Evolutionary conservation across 2,797 vertebrate genomes (phyloP).

Genomic region (Sebastes reedi): DNA sequence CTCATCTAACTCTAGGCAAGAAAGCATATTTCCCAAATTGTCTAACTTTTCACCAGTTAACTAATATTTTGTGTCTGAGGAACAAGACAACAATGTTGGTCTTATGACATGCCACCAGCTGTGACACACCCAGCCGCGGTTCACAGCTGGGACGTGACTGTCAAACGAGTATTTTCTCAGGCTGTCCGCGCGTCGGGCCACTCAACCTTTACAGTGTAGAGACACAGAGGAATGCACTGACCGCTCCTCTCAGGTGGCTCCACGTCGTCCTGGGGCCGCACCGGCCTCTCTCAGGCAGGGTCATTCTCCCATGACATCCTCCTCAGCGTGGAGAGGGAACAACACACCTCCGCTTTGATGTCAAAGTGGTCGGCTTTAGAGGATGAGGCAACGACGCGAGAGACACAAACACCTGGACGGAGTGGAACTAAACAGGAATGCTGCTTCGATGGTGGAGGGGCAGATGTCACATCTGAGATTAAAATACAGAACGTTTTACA

Average conservation of each 20-base stretch:
- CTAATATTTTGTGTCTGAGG: not conserved
- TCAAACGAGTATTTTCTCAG: constrained; percentile 7
- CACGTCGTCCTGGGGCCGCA: constrained; percentile 55
- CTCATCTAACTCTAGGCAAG: not conserved
- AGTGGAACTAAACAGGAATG: constrained; percentile 63
- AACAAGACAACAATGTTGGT: not conserved
- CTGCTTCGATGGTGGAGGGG: not conserved
- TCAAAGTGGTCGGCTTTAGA: constrained; percentile 55
- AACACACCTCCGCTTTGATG: constrained; percentile 73
- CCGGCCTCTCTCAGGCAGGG: constrained; percentile 29
- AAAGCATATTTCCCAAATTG: not conserved
- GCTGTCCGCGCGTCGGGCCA: not conserved
- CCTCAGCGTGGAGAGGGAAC: constrained; percentile 45
- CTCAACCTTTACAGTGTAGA: constrained; percentile 18
- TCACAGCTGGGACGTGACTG: constrained; percentile 16
- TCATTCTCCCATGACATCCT: constrained; percentile 76
- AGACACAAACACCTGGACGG: constrained; percentile 68
- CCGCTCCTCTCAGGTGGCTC: constrained; percentile 66
- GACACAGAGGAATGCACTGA: constrained; percentile 55
- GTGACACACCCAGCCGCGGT: not conserved
- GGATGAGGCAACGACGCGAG: constrained; percentile 49
- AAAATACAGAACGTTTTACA: not conserved
- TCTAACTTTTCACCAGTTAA: not conserved
- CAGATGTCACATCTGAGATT: not conserved
- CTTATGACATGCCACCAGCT: not conserved